Evolutionary conservation across 2,113 vertebrate species (phyloP).

Genomic region (Verasper variegatus): DNA sequence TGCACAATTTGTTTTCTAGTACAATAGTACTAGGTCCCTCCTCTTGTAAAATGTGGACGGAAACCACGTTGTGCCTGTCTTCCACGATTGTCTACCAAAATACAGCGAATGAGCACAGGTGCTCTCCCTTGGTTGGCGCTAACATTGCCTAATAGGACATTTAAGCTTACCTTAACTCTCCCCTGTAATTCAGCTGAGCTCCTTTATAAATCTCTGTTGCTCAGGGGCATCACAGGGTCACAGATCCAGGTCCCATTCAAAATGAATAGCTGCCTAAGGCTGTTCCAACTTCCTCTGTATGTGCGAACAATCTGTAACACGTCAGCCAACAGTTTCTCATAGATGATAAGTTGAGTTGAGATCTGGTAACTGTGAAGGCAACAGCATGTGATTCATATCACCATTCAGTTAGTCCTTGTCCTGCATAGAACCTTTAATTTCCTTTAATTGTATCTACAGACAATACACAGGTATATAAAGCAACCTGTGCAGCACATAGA

Average conservation of each 20-base stretch:
- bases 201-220: too few relatives aligned
- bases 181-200: too few relatives aligned
- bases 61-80: too few relatives aligned
- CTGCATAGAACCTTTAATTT: slow-evolving; percentile 1
- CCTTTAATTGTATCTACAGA: not conserved
- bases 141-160: too few relatives aligned
- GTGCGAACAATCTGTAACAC: not conserved
- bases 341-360: not conserved
- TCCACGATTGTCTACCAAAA: too few relatives aligned
- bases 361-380: not conserved
- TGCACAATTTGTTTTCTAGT: too few relatives aligned
- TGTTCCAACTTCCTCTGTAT: not conserved
- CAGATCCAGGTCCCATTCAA: not conserved
- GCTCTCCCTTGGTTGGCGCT: too few relatives aligned
- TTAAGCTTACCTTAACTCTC: too few relatives aligned
- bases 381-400: not conserved
- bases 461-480: not conserved
- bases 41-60: too few relatives aligned
- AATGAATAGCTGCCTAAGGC: not conserved
- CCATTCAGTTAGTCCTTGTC: not conserved
- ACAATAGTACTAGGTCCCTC: too few relatives aligned
- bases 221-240: too few relatives aligned
- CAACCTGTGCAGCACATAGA: not conserved
- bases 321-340: not conserved
- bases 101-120: too few relatives aligned